A percentile compares a stretch with the other conserved stretches of the same genome.
Conservation (phyloP, 2,797 vertebrate genomes). For the Avahi laniger region DNA sequence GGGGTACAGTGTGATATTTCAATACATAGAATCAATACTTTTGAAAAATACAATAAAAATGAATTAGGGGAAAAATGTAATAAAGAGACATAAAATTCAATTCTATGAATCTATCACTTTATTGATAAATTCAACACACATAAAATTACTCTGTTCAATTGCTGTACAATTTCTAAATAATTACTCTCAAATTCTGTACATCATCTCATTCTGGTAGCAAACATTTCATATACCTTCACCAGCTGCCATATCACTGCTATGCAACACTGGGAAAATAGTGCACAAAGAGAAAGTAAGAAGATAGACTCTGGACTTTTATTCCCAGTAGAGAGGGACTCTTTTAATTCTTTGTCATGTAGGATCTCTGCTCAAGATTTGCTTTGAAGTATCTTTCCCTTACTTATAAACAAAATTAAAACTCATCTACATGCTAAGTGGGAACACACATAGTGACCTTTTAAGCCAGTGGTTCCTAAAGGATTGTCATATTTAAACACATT, state of each 20-base stretch:
- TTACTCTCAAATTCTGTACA: neutral
- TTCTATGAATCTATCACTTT: neutral
- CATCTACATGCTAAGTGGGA: neutral
- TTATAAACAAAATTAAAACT: neutral
- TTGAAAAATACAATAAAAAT: neutral
- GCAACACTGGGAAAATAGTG: neutral
- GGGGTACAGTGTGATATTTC: neutral
- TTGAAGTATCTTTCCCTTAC: neutral
- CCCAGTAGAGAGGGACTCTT: neutral
- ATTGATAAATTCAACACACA: neutral
- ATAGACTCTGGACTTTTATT: neutral
- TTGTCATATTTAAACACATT: neutral
- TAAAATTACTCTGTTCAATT: neutral
- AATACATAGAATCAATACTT: neutral
- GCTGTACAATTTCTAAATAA: neutral
- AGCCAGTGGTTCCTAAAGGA: neutral
- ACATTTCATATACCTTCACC: neutral
- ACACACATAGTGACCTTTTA: neutral
- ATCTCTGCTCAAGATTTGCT: neutral
- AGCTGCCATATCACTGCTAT: fast-evolving
- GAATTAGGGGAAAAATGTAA: neutral
- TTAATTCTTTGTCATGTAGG: neutral
- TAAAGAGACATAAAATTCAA: neutral
- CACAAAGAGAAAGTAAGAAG: neutral
- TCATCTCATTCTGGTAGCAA: neutral